These are phyloP conservation scores for Coboldia fuscipes DNA, from an alignment of 1,140 invertebrate genomes.

Conservation along the genomic window DNA sequence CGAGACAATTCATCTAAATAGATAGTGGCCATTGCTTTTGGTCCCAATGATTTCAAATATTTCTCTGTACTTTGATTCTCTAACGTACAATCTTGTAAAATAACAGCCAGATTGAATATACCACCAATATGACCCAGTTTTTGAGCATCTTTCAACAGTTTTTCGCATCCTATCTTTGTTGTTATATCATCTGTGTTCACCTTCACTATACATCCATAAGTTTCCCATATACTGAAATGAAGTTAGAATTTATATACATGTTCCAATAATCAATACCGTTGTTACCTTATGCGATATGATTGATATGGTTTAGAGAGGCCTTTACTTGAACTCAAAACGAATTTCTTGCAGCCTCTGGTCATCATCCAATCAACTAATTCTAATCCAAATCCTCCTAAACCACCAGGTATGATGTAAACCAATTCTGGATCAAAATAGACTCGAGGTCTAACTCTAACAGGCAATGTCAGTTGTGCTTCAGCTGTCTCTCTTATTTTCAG, in stretches of 20 bases:
- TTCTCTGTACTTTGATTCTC: slow-evolving; percentile 35
- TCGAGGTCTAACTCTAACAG: slow-evolving; percentile 16
- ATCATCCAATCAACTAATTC: slow-evolving; percentile 76
- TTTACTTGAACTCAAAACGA: slow-evolving; percentile 59
- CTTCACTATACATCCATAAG: slow-evolving; percentile 33
- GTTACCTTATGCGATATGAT: slow-evolving; percentile 30
- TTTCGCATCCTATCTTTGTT: slow-evolving; percentile 31
- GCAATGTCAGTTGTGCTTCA: slow-evolving; percentile 11
- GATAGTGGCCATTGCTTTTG: slow-evolving; percentile 36
- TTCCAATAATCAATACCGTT: neutral
- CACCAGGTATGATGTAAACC: slow-evolving; percentile 40
- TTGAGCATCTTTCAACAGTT: slow-evolving; percentile 39
- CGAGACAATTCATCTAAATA: slow-evolving; percentile 34
- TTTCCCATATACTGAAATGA: slow-evolving; percentile 30
- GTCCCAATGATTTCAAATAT: slow-evolving; percentile 28
- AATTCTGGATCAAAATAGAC: slow-evolving; percentile 22
- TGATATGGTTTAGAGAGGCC: slow-evolving; percentile 68
- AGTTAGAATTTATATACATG: neutral
- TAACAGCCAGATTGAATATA: slow-evolving; percentile 65
- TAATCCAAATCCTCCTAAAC: slow-evolving; percentile 79
- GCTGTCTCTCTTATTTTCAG: slow-evolving; percentile 11
- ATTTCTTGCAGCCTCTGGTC: slow-evolving; percentile 48
- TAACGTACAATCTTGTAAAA: slow-evolving; percentile 36
- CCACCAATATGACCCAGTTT: slow-evolving; percentile 44
- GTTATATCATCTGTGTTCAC: slow-evolving; percentile 41